Evolutionary conservation across 2,888 invertebrate genomes (phyloP), one percentile per base, ranked within the genome.

Genomic region (Tenthredo amoena): DNA sequence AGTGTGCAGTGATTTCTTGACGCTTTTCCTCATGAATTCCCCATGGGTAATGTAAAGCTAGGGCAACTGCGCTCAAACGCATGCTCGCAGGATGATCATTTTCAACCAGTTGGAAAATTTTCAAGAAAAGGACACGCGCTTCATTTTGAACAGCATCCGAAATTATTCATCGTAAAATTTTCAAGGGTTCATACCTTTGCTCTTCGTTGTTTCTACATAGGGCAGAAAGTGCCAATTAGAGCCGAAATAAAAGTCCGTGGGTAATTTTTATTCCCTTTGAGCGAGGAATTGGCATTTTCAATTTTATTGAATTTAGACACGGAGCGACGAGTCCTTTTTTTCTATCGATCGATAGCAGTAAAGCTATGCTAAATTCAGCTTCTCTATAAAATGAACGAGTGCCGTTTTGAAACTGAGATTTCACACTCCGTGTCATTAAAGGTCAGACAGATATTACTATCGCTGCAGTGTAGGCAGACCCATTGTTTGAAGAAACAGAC

Each of bases 401-500:
- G 40, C 43, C 6, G 18, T 68, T 68, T 68, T 34, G 68, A 40
- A 21, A 74, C 31, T 31, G 50, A 26, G 18, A 18, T 43, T 43
- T 74, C 34, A 77, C 50, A 31, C 18, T 77, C 9, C 31, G 47
- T 68, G 83, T 65, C 31, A 83, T 83, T 65, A 83, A 71, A 83
- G 83, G 83, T 83, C 68, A 83, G 68, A 83, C 68, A 47, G 83
- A 84, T 84, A 84, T 84, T 58, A 71, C 72, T 68, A 71, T 72
- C 84, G 37, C 47, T 47, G 47, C 58, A 47, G 84, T 86, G 71
- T 84, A 76, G 86, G 83, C 85, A 85, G 83, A 87, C 43, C 81
- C 87, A 87, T 87, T 87, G 87, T 87, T 85, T 79, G 72, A 72
- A 76, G 85, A 79, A 58, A 82, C 85, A 85, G 85, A 85, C 71